These are phyloP conservation scores for Trichacis sp. DNA, from an alignment of 2,888 invertebrate genomes.

Conservation along the genomic window DNA sequence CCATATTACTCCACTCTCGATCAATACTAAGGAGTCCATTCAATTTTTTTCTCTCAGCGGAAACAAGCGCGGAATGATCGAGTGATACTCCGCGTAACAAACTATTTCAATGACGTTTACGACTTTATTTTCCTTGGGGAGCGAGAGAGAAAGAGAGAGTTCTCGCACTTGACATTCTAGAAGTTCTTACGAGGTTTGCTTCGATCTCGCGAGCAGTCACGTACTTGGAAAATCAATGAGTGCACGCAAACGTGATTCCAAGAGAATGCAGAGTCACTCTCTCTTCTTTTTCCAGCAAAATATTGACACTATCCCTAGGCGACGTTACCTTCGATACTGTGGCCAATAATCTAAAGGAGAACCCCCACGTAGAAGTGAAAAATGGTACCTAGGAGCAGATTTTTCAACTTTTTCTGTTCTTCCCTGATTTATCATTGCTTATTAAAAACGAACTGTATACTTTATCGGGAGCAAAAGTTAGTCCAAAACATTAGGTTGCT, in stretches of 20 bases:
- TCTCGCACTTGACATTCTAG: constrained; percentile 17
- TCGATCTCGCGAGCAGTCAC: constrained; percentile 46
- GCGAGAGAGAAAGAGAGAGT: constrained; percentile 1
- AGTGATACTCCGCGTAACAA: neutral
- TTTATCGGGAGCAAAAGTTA: too few relatives aligned
- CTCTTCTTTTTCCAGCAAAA: neutral
- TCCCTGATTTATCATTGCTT: too few relatives aligned
- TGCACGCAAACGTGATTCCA: constrained; percentile 40
- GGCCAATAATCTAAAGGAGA: neutral
- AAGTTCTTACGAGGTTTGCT: constrained; percentile 28
- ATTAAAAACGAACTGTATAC: too few relatives aligned
- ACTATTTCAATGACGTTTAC: constrained; percentile 19
- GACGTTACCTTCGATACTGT: neutral
- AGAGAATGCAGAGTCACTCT: constrained; percentile 10
- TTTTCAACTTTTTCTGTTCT: too few relatives aligned
- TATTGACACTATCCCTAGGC: neutral
- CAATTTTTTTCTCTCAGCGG: too few relatives aligned
- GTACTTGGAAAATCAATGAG: constrained; percentile 53
- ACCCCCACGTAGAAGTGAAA: too few relatives aligned
- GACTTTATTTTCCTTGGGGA: constrained; percentile 23
- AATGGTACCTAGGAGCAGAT: too few relatives aligned
- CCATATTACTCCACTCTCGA: too few relatives aligned
- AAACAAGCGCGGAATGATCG: too few relatives aligned
- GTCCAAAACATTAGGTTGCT: too few relatives aligned
- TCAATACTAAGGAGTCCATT: too few relatives aligned